phyloP scores from a whole-genome alignment of 2,888 invertebrate genomes.

The Zaprionus obscuricornis region DNA sequence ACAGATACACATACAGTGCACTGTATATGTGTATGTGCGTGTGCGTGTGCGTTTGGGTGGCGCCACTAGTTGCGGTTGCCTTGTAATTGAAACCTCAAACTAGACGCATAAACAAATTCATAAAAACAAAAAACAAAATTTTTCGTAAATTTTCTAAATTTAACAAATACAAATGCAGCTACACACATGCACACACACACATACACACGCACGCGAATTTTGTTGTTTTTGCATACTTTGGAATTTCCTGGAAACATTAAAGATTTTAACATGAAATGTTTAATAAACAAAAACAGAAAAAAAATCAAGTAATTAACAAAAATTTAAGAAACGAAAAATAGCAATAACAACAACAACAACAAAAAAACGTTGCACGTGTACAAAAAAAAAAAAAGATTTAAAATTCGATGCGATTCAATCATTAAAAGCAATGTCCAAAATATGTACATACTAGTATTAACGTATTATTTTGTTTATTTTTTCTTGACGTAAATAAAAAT shows the following conservation, averaged over 20 bases:
- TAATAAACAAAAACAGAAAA: slow-evolving; percentile 54
- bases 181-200: slow-evolving; percentile 10
- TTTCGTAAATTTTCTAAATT: slow-evolving; percentile 8
- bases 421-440: slow-evolving; percentile 11
- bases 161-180: slow-evolving; percentile 1
- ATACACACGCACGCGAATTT: slow-evolving; percentile 4
- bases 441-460: neutral
- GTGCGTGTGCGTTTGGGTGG: slow-evolving; percentile 53
- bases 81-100: slow-evolving; percentile 42
- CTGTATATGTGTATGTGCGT: neutral
- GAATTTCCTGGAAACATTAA: slow-evolving; percentile 67
- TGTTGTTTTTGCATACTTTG: slow-evolving; percentile 41
- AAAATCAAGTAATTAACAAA: slow-evolving; percentile 34
- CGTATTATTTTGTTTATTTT: slow-evolving; percentile 33
- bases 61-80: slow-evolving; percentile 42
- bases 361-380: slow-evolving; percentile 23
- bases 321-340: slow-evolving; percentile 2
- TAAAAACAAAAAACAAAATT: no score
- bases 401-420: slow-evolving; percentile 13
- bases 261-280: slow-evolving; percentile 40
- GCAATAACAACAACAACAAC: slow-evolving; percentile 13
- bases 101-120: slow-evolving; percentile 1
- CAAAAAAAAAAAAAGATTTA: slow-evolving; percentile 7
- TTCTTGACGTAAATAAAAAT: slow-evolving; percentile 28
- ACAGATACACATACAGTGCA: slow-evolving; percentile 34